A percentile compares a stretch with the other conserved stretches of the same genome.
Conservation (phyloP, 2,113 vertebrate species). For the Nothoprocta pentlandii region DNA sequence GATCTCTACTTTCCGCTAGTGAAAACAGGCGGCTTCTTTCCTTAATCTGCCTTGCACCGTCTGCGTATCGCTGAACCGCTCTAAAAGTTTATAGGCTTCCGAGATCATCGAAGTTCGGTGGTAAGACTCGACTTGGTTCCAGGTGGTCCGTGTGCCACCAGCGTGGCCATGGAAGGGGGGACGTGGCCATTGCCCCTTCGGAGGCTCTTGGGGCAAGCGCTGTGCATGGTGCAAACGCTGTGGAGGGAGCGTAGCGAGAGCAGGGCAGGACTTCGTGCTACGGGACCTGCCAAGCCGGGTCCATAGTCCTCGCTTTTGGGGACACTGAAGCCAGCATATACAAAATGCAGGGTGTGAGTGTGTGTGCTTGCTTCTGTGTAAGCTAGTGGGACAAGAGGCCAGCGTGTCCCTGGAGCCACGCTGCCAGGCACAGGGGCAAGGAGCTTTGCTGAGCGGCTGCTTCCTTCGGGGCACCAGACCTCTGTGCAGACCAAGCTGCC, state of each 20-base stretch:
- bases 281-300: fast-evolving
- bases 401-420: background rate
- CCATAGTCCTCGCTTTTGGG: background rate
- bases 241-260: background rate
- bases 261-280: background rate
- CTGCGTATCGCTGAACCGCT: background rate
- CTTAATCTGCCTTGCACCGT: slow-evolving; percentile 54
- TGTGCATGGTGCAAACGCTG: background rate
- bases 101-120: background rate
- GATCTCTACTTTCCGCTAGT: slow-evolving; percentile 59
- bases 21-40: slow-evolving; percentile 62
- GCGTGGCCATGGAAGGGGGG: no score
- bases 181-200: background rate
- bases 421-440: background rate
- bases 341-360: background rate
- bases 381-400: background rate
- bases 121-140: background rate
- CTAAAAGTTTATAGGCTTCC: background rate
- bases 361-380: background rate
- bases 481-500: background rate
- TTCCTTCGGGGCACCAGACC: background rate
- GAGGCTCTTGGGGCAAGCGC: background rate
- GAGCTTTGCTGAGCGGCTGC: background rate
- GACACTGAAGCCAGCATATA: fast-evolving
- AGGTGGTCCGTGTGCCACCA: background rate